These are phyloP conservation scores for Maniola hyperantus DNA, from an alignment of 2,888 invertebrate species.

Conservation along the genomic window DNA sequence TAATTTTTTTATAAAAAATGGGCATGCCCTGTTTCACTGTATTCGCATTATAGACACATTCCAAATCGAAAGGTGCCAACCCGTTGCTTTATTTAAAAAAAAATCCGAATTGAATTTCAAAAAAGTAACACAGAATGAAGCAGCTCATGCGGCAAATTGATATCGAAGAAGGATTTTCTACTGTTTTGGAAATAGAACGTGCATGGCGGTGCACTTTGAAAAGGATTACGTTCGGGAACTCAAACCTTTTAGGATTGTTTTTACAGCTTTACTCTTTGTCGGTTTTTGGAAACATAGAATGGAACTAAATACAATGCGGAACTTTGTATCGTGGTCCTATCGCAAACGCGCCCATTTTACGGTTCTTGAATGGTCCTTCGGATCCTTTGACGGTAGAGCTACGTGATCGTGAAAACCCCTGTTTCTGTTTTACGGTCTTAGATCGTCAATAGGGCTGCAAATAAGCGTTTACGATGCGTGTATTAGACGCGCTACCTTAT, in stretches of 20 bases:
- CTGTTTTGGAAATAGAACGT: conserved; percentile 78
- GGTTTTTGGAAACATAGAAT: conserved; percentile 65
- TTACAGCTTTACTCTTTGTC: conserved; percentile 81
- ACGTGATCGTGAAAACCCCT: conserved; percentile 70
- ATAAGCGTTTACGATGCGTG: conserved; percentile 44
- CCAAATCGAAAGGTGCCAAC: conserved; percentile 35
- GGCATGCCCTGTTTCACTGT: conserved; percentile 4
- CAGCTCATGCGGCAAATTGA: conserved; percentile 77
- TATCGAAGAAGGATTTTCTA: conserved; percentile 78
- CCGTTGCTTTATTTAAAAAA: conserved; percentile 46
- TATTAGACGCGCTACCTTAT: conserved; percentile 48
- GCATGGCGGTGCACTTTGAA: conserved; percentile 68
- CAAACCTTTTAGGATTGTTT: conserved; percentile 71
- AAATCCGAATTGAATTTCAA: conserved; percentile 58
- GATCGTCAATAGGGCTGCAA: conserved; percentile 60
- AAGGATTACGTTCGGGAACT: conserved; percentile 70
- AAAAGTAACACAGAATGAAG: conserved; percentile 59
- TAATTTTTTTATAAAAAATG: neutral
- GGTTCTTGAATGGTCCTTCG: conserved; percentile 61
- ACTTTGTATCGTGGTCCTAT: conserved; percentile 52
- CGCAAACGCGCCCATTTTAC: conserved; percentile 62
- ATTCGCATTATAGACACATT: conserved; percentile 19
- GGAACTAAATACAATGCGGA: conserved; percentile 42
- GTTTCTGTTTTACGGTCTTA: conserved; percentile 73
- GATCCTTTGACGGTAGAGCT: conserved; percentile 63